Evolutionary conservation across 2,113 vertebrate genomes (phyloP).

Genomic region (Propithecus coquereli): DNA sequence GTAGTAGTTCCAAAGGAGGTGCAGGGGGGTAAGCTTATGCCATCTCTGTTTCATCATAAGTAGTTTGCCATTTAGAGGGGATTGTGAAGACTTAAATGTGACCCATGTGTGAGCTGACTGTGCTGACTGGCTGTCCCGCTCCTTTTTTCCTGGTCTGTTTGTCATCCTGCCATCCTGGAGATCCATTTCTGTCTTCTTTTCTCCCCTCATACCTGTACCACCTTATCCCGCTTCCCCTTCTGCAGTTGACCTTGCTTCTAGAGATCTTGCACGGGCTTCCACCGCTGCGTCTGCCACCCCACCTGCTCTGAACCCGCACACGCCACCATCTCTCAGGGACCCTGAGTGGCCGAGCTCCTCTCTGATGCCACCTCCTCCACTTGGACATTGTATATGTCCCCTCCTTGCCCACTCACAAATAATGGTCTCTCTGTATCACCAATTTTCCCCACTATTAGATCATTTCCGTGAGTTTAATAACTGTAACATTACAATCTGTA

Average conservation of each 20-base stretch:
- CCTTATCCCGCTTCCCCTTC: not conserved
- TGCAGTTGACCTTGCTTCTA: not conserved
- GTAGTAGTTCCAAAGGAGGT: not conserved
- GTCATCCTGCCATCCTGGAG: not conserved
- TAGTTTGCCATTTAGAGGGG: not conserved
- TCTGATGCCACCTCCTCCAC: not conserved
- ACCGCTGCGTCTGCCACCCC: no score
- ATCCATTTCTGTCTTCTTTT: not conserved
- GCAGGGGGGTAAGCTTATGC: not conserved
- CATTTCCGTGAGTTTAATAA: not conserved
- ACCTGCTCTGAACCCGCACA: not conserved
- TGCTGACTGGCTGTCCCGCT: not conserved
- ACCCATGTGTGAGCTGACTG: not conserved
- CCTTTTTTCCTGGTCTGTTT: not conserved
- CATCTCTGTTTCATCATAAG: not conserved
- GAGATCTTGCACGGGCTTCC: not conserved
- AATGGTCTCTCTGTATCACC: not conserved
- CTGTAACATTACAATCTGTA: not conserved
- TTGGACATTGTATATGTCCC: no score
- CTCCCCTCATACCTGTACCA: not conserved
- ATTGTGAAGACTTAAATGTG: not conserved
- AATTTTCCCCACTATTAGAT: not conserved
- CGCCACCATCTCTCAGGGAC: not conserved
- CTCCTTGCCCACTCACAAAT: not conserved
- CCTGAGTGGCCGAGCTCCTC: no score